Base-by-base conservation (phyloP, 2,797 vertebrate species). In the Orientallactaga sibirica region DNA sequence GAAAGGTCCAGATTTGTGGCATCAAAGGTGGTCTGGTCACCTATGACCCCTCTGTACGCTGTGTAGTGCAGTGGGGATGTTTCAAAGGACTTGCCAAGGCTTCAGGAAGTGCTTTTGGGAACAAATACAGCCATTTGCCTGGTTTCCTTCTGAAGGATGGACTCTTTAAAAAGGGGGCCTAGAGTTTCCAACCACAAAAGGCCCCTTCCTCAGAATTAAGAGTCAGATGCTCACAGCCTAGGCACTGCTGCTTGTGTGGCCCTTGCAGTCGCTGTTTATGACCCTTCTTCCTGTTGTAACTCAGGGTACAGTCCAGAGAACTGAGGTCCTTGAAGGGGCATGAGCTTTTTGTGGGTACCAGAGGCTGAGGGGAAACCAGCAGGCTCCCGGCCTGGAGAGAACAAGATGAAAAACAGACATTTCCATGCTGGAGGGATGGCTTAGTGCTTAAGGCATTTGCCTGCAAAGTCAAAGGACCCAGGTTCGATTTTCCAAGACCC, bases 21-120 rank as follows among this genome's bases (percentile, higher is more conserved):
- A 41, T 55, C 52, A 37, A 41, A 78, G 85, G 25, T 22, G 10
- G 15, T 7, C 52, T 52, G 62, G 66, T 22, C 8, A 22, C n/a
- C 70, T 16, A 0, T 0, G 0, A 68, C 33, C 1, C 58, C 37
- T 77, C 37, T 7, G 22, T 12, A 3, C 14, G 70, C 58, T 25
- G 0, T 52, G 66, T 3, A 0, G 16, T 0, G 0, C 6, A 12
- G 10, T 6, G 0, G 43, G 25, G 29, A 24, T 20, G 64, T 82
- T n/a, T 24, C 6, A n/a, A 76, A 77, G n/a, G 37, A 61, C 55
- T 33, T 33, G 29, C 4, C 19, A 7, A 20, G 62, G 62, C 24
- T 8, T 64, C 25, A 7, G 79, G 25, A 70, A 80, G 66, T 80
- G 64, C 20, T 73, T 19, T 19, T 4, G 19, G 68, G 48, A 37